Evolutionary conservation across 2,888 invertebrate species (phyloP).

Genomic region (Aporophyla nigra): DNA sequence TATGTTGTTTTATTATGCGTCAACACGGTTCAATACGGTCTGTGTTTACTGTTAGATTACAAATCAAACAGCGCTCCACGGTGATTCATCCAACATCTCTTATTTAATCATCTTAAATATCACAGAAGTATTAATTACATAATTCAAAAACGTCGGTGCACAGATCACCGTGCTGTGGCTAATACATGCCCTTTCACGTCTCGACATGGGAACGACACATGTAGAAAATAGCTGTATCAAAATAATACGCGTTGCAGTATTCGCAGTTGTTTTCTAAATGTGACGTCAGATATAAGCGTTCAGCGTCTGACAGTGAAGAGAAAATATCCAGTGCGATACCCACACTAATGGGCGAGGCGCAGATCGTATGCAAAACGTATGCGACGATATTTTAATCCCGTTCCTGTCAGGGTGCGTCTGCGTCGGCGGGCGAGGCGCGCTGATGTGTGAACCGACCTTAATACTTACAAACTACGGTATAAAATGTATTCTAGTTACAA

Average conservation of each 20-base stretch:
- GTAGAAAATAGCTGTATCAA: slow-evolving; percentile 53
- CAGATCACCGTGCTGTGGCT: slow-evolving; percentile 53
- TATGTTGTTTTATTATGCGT: slow-evolving; percentile 71
- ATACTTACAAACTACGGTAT: slow-evolving; percentile 65
- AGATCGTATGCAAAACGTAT: slow-evolving; percentile 66
- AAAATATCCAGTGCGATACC: slow-evolving; percentile 61
- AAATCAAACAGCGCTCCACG: slow-evolving; percentile 78
- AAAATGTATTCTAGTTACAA: slow-evolving; percentile 74
- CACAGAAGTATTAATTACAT: slow-evolving; percentile 87
- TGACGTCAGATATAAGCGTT: slow-evolving; percentile 64
- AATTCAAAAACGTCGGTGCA: slow-evolving; percentile 69
- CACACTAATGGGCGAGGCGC: slow-evolving; percentile 61
- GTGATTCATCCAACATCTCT: slow-evolving; percentile 81
- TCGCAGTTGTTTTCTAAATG: slow-evolving; percentile 57
- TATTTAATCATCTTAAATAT: slow-evolving; percentile 86
- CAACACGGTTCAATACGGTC: slow-evolving; percentile 68
- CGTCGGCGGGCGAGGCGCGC: slow-evolving; percentile 30
- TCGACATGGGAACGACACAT: slow-evolving; percentile 52
- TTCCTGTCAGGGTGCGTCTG: slow-evolving; percentile 53
- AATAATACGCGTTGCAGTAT: slow-evolving; percentile 37
- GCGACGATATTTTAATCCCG: slow-evolving; percentile 65
- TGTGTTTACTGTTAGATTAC: slow-evolving; percentile 76
- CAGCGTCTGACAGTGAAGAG: slow-evolving; percentile 54
- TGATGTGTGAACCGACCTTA: slow-evolving; percentile 64
- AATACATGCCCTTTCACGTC: slow-evolving; percentile 55